These are phyloP conservation scores for Sylvia atricapilla DNA, from an alignment of 2,113 vertebrate genomes.

Conservation along the genomic window DNA sequence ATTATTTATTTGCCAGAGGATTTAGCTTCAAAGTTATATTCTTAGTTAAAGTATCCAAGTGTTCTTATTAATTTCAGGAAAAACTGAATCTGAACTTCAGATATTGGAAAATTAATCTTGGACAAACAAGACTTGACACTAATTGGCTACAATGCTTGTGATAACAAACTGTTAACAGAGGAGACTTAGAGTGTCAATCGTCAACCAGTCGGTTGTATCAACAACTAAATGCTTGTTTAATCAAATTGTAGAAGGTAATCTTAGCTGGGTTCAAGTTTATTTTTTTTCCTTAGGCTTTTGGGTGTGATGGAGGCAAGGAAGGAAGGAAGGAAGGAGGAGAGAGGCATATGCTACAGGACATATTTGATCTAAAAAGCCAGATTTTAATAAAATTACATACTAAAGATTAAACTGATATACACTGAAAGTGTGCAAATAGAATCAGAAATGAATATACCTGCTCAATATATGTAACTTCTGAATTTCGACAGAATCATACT, in stretches of 20 bases:
- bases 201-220: not conserved
- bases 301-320: rapidly evolving
- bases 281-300: not conserved
- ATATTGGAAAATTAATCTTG: constrained; percentile 24
- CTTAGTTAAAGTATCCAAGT: not conserved
- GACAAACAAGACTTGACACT: not conserved
- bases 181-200: not conserved
- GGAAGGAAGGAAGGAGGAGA: not conserved
- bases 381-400: not conserved
- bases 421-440: not conserved
- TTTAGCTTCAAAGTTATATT: not conserved
- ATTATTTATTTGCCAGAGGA: not conserved
- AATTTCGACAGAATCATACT: not conserved
- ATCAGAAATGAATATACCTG: not conserved
- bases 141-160: constrained; percentile 32
- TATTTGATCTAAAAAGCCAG: not conserved
- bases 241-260: not conserved
- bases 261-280: not conserved
- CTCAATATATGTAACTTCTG: not conserved
- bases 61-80: not conserved
- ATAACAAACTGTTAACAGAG: constrained; percentile 32
- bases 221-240: constrained; percentile 16
- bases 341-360: rapidly evolving
- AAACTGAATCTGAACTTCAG: not conserved
- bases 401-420: not conserved